Evolutionary conservation across 2,113 vertebrate genomes (phyloP).

Genomic region (Stigmatopora argus): DNA sequence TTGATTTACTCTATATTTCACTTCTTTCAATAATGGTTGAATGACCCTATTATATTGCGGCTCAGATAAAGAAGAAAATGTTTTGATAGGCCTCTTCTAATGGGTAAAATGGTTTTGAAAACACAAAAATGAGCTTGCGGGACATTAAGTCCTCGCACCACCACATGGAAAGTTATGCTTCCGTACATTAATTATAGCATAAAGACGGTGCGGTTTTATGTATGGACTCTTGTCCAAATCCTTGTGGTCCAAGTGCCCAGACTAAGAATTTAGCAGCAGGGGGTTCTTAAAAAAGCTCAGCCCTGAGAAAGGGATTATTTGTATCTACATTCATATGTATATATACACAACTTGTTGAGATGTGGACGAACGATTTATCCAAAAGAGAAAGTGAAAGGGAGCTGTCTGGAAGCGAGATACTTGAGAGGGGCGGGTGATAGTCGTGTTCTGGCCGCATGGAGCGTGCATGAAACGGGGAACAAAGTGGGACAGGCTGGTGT

Average conservation of each 20-base stretch:
- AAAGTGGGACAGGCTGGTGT: conserved; percentile 10
- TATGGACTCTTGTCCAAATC: conserved; percentile 7
- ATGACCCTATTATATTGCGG: too few species aligned
- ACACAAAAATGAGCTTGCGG: background rate
- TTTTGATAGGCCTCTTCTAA: background rate
- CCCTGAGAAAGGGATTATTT: background rate
- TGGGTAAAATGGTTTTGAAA: background rate
- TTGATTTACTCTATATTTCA: too few species aligned
- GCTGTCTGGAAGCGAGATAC: background rate
- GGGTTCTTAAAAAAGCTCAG: conserved; percentile 14
- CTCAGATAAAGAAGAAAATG: background rate
- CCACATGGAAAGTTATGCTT: background rate
- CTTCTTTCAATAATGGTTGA: too few species aligned
- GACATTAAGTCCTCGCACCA: background rate
- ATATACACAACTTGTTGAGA: background rate
- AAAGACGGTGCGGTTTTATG: background rate
- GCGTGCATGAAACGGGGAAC: conserved; percentile 17
- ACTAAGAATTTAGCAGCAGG: conserved; percentile 45
- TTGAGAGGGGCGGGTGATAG: background rate
- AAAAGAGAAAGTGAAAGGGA: conserved; percentile 5
- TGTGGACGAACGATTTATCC: conserved; percentile 26
- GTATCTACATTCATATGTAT: too few species aligned
- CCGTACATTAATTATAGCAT: background rate
- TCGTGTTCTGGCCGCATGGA: conserved; percentile 11
- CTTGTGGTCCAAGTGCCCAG: conserved; percentile 30